Percentiles rank a stretch among this genome's conserved stretches.
phyloP scores from a whole-genome alignment of 2,797 vertebrate species.

The Crocidura indochinensis region DNA sequence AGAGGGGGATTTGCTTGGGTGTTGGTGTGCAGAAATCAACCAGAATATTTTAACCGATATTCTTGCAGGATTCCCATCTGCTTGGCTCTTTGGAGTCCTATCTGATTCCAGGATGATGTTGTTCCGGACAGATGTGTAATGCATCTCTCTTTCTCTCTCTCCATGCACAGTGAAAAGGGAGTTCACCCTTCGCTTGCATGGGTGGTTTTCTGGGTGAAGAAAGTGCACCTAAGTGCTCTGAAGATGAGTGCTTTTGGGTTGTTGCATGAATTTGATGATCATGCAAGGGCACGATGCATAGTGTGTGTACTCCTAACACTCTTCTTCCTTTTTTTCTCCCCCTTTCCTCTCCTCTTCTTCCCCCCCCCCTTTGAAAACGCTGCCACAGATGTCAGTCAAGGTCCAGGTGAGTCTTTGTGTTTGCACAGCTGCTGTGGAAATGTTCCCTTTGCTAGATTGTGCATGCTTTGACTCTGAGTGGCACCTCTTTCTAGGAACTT shows the following conservation, averaged over 20 bases:
- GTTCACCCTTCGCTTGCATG: constrained; percentile 90
- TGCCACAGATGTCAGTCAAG: constrained; percentile 94
- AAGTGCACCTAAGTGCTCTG: constrained; percentile 83
- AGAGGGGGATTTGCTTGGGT: constrained; percentile 69
- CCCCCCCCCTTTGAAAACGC: constrained; percentile 89
- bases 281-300: constrained; percentile 93
- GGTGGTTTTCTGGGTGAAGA: constrained; percentile 85
- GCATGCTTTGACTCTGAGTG: constrained; percentile 81
- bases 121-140: constrained; percentile 93
- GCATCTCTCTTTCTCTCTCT: constrained; percentile 17
- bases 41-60: constrained; percentile 89
- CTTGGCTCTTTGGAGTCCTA: constrained; percentile 83
- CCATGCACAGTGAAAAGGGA: constrained; percentile 94
- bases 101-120: constrained; percentile 93
- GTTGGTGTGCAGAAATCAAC: constrained; percentile 82
- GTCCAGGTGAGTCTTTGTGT: constrained; percentile 96
- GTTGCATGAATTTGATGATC: constrained; percentile 95
- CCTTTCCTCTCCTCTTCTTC: constrained; percentile 78
- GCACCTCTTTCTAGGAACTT: constrained; percentile 54
- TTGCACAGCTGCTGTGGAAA: constrained; percentile 80
- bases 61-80: constrained; percentile 89
- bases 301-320: constrained; percentile 92
- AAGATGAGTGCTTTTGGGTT: constrained; percentile 85
- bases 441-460: constrained; percentile 59
- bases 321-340: constrained; percentile 87